These are phyloP conservation scores for Acleris sparsana DNA, from an alignment of 2,888 invertebrate genomes.

Conservation along the genomic window DNA sequence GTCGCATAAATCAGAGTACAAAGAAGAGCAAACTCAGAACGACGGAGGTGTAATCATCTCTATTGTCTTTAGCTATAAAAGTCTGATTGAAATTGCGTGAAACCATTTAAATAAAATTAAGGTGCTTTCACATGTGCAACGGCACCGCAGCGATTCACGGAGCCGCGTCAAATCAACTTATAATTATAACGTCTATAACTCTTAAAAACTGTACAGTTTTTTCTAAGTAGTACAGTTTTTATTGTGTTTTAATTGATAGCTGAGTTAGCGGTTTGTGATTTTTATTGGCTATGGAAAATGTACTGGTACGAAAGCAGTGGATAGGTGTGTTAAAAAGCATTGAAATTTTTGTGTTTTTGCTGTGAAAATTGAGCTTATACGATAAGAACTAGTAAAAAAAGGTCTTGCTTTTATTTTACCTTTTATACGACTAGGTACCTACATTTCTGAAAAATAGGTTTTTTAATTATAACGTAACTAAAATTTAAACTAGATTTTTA, in stretches of 20 bases:
- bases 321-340: too few relatives aligned
- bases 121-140: conserved; percentile 14
- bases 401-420: too few relatives aligned
- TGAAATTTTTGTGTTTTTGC: too few relatives aligned
- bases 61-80: conserved; percentile 50
- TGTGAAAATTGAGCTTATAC: too few relatives aligned
- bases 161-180: background rate
- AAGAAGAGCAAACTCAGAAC: conserved; percentile 10
- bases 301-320: too few relatives aligned
- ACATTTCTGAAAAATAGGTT: too few relatives aligned
- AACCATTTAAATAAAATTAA: conserved; percentile 41
- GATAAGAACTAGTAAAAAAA: too few relatives aligned
- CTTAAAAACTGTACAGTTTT: background rate
- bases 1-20: background rate
- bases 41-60: conserved; percentile 36
- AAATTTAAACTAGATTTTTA: too few relatives aligned
- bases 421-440: too few relatives aligned
- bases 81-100: conserved; percentile 47
- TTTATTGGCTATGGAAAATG: background rate
- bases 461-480: too few relatives aligned
- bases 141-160: background rate
- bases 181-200: background rate
- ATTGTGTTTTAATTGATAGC: background rate
- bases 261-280: background rate
- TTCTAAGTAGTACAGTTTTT: conserved; percentile 1